These are phyloP conservation scores for Champsocephalus esox DNA, from an alignment of 2,797 vertebrate genomes.

Conservation along the genomic window DNA sequence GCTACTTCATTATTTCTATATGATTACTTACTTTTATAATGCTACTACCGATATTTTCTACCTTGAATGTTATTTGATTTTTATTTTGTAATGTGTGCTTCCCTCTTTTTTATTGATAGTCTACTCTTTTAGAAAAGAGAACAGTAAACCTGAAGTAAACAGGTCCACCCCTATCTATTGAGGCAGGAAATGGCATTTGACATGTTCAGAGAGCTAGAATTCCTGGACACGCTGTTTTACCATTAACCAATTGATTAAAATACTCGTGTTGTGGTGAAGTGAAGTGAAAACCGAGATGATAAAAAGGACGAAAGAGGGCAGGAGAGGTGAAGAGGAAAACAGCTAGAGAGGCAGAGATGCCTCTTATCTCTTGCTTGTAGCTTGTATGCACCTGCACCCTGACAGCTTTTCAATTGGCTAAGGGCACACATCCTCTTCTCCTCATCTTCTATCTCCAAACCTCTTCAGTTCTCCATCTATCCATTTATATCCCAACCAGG, in stretches of 20 bases:
- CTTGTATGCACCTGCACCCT: conserved; percentile 78
- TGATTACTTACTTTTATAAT: too few species aligned
- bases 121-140: not conserved
- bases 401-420: conserved; percentile 86
- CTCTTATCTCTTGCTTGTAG: conserved; percentile 80
- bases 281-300: conserved; percentile 53
- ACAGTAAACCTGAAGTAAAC: conserved; percentile 42
- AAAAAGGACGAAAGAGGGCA: conserved; percentile 52
- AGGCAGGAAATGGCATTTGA: conserved; percentile 66
- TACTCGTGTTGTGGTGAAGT: conserved; percentile 47
- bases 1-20: too few species aligned
- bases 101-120: too few species aligned
- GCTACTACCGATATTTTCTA: too few species aligned
- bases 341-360: conserved; percentile 62
- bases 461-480: conserved; percentile 62
- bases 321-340: conserved; percentile 66
- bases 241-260: conserved; percentile 70
- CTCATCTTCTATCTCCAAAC: conserved; percentile 71
- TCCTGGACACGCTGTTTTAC: conserved; percentile 72
- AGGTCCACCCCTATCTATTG: conserved; percentile 58
- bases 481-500: conserved; percentile 52
- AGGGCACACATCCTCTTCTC: conserved; percentile 70
- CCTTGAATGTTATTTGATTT: too few species aligned
- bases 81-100: too few species aligned
- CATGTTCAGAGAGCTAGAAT: conserved; percentile 67